Conservation (phyloP, 1,140 invertebrate species). For the Oryctes rhinoceros region DNA sequence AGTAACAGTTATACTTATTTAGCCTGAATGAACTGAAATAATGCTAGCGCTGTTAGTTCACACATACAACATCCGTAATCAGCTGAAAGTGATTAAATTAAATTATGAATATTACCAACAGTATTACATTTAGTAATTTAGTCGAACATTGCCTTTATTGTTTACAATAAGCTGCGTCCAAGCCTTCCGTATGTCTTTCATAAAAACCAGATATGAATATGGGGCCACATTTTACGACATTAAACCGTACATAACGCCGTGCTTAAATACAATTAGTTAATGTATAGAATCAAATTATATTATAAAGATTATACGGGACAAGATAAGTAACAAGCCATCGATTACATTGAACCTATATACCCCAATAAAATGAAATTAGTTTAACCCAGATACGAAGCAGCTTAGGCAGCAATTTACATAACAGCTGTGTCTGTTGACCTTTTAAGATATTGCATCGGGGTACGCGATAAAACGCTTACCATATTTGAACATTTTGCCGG, state of each 20-base stretch:
- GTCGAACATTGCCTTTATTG: no score
- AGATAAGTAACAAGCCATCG: background rate
- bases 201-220: background rate
- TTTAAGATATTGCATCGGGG: background rate
- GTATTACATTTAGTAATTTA: no score
- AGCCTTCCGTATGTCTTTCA: no score
- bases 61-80: no score
- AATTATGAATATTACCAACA: no score
- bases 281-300: conserved; percentile 13
- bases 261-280: background rate
- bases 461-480: background rate
- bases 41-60: no score
- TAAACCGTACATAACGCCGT: no score
- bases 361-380: conserved; percentile 24
- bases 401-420: conserved; percentile 19
- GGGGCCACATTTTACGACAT: background rate
- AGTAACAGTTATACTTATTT: no score
- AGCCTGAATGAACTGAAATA: no score
- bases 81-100: no score
- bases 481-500: background rate
- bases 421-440: conserved; percentile 9
- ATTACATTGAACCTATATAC: conserved; percentile 24
- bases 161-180: no score
- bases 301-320: background rate
- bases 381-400: conserved; percentile 20